These are phyloP conservation scores for Podargus strigoides DNA, from an alignment of 2,797 vertebrate genomes.

Conservation along the genomic window DNA sequence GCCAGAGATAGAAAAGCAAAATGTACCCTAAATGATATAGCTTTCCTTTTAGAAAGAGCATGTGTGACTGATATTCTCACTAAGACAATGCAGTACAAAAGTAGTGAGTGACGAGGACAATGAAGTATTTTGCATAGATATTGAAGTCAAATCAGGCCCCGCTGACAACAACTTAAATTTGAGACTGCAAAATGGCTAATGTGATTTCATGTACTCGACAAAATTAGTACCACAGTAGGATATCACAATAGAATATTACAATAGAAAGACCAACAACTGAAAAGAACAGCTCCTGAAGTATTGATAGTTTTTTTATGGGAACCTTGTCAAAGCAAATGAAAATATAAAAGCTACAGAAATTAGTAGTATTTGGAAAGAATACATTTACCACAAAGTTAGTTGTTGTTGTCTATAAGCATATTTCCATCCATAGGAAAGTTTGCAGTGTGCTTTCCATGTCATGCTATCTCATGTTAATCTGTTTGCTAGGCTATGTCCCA, in stretches of 20 bases:
- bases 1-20: background rate
- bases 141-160: background rate
- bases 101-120: background rate
- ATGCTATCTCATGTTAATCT: background rate
- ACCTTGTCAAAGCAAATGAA: background rate
- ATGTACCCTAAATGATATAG: rapidly evolving
- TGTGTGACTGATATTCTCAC: background rate
- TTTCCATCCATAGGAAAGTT: background rate
- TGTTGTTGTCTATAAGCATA: background rate
- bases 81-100: background rate
- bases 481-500: background rate
- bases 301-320: background rate
- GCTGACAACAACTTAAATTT: background rate
- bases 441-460: background rate
- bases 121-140: background rate
- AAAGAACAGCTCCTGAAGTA: background rate
- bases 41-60: background rate
- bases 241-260: background rate
- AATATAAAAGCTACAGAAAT: background rate
- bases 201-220: background rate
- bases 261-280: background rate
- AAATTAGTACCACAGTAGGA: background rate
- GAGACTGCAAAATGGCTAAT: background rate
- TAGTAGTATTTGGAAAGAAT: background rate
- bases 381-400: background rate